Evolutionary conservation across 2,113 vertebrate species (phyloP), one percentile per base, ranked within the genome.

Genomic region (Lycaon pictus): DNA sequence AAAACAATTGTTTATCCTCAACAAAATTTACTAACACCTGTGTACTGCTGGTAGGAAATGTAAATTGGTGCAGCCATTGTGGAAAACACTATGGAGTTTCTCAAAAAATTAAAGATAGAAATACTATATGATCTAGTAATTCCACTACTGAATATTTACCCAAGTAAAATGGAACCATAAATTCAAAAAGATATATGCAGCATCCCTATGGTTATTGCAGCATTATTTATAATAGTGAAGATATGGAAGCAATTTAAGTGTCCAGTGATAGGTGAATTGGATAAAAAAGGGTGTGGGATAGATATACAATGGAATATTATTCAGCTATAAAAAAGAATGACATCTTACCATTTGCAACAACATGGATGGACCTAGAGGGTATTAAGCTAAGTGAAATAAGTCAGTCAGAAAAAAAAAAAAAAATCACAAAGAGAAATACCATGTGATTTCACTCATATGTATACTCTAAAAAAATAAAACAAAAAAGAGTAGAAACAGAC

Each of bases 1-100:
- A 89, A 92, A 79, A 93, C 6, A 55, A 0, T 69, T 27, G 12
- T 92, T 86, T 82, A 77, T 91, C 11, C 29, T 37, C 48, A 71
- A 96, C 19, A 92, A 93, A 92, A 95, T 37, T 84, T 81, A 95
- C 51, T 93, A 95, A 80, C 25, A 80, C 35, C 15, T 62, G 15
- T 77, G 25, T 77, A 51, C 74, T 77, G 13, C 5, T 25, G 25
- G 25, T 29, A 51, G 74, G 74, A 77, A 51, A 77, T 29, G 25
- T 29, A 29, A 77, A 77, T 17, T 77, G 43, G 25, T 17, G 15
- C 25, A 77, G 43, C 43, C 48, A 29, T 17, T 51, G 25, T 77
- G 74, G 74, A 51, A 77, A 48, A 77, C 25, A 77, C 25, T 29
- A 27, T 16, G 22, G 43, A 16, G 72, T 77, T 77, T 77, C 74